These are phyloP conservation scores for Pachydiplax longipennis DNA, from an alignment of 2,888 invertebrate species.

Conservation along the genomic window DNA sequence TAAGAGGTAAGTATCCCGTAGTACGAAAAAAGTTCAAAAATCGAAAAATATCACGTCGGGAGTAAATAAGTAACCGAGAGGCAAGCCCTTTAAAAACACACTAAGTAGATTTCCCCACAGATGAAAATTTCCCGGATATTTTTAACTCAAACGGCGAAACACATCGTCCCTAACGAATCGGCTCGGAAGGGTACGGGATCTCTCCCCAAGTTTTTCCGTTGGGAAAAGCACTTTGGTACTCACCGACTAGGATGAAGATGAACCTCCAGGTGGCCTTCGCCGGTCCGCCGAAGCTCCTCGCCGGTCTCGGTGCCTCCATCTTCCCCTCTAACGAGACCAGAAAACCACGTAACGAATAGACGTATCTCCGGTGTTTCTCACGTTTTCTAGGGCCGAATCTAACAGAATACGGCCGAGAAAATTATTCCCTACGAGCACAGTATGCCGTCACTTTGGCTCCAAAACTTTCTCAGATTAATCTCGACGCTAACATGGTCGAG, in stretches of 20 bases:
- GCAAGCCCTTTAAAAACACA: no score
- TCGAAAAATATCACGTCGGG: no score
- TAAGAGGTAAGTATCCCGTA: no score
- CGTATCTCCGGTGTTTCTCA: background rate
- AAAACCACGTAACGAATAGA: background rate
- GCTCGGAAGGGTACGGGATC: no score
- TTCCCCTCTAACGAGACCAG: background rate
- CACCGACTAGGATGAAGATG: constrained; percentile 32
- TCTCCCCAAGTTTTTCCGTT: no score
- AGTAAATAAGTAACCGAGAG: background rate
- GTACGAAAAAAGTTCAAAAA: background rate
- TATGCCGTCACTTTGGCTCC: background rate
- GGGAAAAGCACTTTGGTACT: background rate
- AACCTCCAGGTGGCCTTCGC: constrained; percentile 7
- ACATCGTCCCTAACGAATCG: no score
- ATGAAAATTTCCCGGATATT: no score
- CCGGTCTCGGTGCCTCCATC: constrained; percentile 31
- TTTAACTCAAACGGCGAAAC: no score
- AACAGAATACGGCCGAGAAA: background rate
- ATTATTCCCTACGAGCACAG: background rate
- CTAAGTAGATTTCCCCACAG: no score
- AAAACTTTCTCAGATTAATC: background rate
- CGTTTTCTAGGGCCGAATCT: background rate
- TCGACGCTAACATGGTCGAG: constrained; percentile 11
- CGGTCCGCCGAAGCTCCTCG: constrained; percentile 14